These are phyloP conservation scores for Psephotus haematonotus DNA, from an alignment of 2,113 vertebrate species.

Conservation along the genomic window DNA sequence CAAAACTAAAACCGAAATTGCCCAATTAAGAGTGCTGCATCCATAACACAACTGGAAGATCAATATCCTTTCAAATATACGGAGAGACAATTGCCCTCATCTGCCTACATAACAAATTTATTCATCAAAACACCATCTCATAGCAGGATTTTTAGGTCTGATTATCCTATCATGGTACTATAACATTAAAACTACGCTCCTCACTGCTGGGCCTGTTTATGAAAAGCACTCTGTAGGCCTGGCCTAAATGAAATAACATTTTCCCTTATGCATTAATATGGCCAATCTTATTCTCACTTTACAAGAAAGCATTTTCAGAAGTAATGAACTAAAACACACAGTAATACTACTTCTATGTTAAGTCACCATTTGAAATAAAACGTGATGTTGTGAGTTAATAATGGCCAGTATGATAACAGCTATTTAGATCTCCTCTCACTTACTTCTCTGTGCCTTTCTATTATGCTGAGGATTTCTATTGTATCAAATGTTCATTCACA, in stretches of 20 bases:
- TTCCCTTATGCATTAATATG: background rate
- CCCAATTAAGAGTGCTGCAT: slow-evolving; percentile 49
- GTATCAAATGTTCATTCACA: background rate
- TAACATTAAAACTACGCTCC: background rate
- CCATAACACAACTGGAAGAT: slow-evolving; percentile 55
- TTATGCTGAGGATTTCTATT: background rate
- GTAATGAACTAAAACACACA: background rate
- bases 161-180: background rate
- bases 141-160: background rate
- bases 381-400: background rate
- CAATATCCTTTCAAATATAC: slow-evolving; percentile 53
- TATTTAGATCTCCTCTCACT: background rate
- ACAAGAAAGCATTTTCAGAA: background rate
- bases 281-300: background rate
- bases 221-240: background rate
- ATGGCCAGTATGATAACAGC: background rate
- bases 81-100: slow-evolving; percentile 17
- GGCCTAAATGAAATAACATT: background rate
- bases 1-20: slow-evolving; percentile 8
- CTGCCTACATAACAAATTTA: slow-evolving; percentile 22
- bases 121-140: slow-evolving; percentile 23
- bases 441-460: background rate
- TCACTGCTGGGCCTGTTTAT: background rate
- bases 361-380: background rate
- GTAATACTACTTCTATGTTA: background rate